Conservation (phyloP, 2,888 invertebrate genomes). For the Ptilodon capucinus region DNA sequence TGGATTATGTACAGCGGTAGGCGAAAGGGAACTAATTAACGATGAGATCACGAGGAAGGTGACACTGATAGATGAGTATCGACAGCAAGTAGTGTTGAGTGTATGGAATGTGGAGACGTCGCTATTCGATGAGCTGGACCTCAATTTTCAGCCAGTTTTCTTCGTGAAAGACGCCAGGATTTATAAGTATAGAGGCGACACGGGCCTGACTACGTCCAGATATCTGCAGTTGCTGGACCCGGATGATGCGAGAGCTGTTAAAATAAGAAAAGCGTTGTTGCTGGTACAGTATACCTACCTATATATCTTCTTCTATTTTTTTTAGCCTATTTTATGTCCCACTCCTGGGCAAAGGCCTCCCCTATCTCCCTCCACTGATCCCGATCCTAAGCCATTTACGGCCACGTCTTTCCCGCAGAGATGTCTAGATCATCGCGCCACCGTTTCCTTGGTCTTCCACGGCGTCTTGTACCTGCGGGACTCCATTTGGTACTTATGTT, state of each 20-base stretch:
- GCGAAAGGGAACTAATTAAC: background rate
- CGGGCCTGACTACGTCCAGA: background rate
- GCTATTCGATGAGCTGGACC: background rate
- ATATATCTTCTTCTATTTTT: too few relatives aligned
- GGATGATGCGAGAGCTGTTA: background rate
- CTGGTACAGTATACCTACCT: background rate
- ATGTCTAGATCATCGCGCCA: too few relatives aligned
- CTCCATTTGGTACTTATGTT: too few relatives aligned
- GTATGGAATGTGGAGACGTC: background rate
- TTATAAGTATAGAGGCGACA: background rate
- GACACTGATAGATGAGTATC: background rate
- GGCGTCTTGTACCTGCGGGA: too few relatives aligned
- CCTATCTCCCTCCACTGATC: too few relatives aligned
- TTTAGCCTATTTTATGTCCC: too few relatives aligned
- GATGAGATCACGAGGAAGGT: background rate
- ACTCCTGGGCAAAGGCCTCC: too few relatives aligned
- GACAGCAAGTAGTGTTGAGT: background rate
- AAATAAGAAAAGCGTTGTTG: background rate
- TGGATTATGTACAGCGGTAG: background rate
- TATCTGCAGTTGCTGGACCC: background rate
- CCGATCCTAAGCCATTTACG: too few relatives aligned
- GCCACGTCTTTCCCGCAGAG: too few relatives aligned
- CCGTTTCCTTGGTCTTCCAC: too few relatives aligned
- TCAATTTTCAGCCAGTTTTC: background rate
- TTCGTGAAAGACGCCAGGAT: background rate